Evolutionary conservation across 2,888 invertebrate species (phyloP), one percentile per base, ranked within the genome.

Genomic region (Argyresthia albistria): DNA sequence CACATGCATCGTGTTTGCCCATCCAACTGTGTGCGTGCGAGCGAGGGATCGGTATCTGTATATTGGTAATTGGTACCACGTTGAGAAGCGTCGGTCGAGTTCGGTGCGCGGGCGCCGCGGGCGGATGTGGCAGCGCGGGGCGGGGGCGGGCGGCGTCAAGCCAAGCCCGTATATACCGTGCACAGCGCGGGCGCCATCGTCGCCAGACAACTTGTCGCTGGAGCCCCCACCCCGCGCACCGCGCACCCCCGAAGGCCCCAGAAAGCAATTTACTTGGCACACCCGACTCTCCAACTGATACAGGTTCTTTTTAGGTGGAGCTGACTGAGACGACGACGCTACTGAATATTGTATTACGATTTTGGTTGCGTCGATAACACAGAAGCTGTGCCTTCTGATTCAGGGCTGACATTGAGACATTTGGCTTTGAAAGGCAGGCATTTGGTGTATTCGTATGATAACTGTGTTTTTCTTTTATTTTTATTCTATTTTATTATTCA

Each of bases 141-240:
- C 64, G 57, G 63, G 58, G 60, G 56, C 52, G 62, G 59, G 60
- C 60, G 57, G 60, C 59, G 67, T 69, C 69, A 51, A 16, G 71
- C 73, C 73, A 75, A 68, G 73, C 70, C 69, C 72, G 69, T 77
- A 70, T 70, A 51, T 51, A 46, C 46, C 37, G 46, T 7, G 43
- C 43, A 49, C 53, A 42, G 14, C 11, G 11, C 37, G 43, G 48
- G 48, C 48, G 43, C 48, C 43, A 51, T 51, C 42, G 49, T 36
- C 69, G 76, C 82, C 80, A 87, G 87, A 87, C 87, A 84, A 84
- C 74, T 81, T 80, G 86, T 83, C 86, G 84, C 83, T 55, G 80
- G 74, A 65, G 67, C 70, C 69, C 66, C 65, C 50, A 53, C 47
- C 52, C 67, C 62, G 56, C 59, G 60, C 64, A 55, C 57, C 37